These are phyloP conservation scores for Sinohyriopsis cumingii DNA, from an alignment of 2,888 invertebrate genomes.

Conservation along the genomic window DNA sequence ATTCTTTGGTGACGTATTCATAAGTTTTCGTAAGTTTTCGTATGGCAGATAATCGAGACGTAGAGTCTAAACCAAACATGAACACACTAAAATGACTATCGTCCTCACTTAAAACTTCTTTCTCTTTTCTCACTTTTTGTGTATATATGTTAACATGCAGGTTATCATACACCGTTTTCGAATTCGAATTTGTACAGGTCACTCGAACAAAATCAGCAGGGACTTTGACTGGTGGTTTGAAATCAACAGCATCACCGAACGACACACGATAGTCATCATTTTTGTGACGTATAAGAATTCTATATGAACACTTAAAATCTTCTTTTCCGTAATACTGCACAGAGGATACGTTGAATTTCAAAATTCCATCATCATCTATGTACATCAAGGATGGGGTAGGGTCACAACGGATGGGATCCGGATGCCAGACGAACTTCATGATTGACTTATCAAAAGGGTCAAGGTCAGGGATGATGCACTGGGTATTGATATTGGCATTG, in stretches of 20 bases:
- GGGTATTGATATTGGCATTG: conserved; percentile 30
- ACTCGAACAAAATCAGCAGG: conserved; percentile 41
- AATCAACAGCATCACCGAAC: conserved; percentile 25
- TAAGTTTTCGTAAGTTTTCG: conserved; percentile 48
- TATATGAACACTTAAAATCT: conserved; percentile 27
- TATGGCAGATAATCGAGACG: conserved; percentile 44
- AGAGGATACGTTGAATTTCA: conserved; percentile 31
- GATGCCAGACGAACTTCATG: conserved; percentile 42
- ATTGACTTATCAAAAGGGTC: conserved; percentile 44
- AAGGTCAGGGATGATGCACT: conserved; percentile 40
- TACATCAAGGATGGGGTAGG: conserved; percentile 28
- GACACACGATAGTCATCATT: conserved; percentile 35
- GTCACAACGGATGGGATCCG: conserved; percentile 38
- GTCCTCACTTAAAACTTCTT: conserved; percentile 9
- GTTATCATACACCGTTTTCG: conserved; percentile 26
- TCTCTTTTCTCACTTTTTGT: conserved; percentile 1
- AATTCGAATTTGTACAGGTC: conserved; percentile 22
- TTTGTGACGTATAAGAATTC: conserved; percentile 20
- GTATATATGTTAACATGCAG: conserved; percentile 35
- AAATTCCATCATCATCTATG: conserved; percentile 28
- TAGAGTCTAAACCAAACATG: conserved; percentile 46
- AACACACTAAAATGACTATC: conserved; percentile 8
- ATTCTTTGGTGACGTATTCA: conserved; percentile 36
- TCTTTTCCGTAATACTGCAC: conserved; percentile 7
- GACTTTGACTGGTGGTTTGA: conserved; percentile 25